Base-by-base conservation (phyloP, 2,888 invertebrate genomes). In the Dione juno region DNA sequence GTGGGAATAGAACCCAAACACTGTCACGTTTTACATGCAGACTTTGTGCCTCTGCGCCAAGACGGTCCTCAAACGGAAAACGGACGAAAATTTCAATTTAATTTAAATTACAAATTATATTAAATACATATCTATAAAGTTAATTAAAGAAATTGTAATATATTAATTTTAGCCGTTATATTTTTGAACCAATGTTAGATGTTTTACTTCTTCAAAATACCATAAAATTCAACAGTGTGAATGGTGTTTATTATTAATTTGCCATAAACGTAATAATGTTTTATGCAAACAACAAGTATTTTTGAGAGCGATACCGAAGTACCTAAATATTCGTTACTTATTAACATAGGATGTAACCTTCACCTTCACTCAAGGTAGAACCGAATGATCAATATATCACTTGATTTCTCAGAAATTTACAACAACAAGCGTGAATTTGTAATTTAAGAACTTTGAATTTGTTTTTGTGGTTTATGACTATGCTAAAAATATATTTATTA, bases 331-430 rank as follows among this genome's bases (percentile, higher is more conserved):
- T 64, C 9, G 9, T 50, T 19, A 64, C 41, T 53, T 41, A 66
- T 52, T 66, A 35, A 64, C 61, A 64, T 50, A 50, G 37, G 37
- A 35, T 37, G 50, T 50, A 14, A 64, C 40, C 21, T 64, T 52
- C 19, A 64, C 64, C 14, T 10, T 64, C 14, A 6, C 8, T 37
- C 64, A 21, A 61, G 45, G 19, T 19, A 19, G 14, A 21, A 40
- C 3, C 8, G 37, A 70, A 70, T 35, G 14, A 67, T 50, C 41
- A 35, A 67, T 14, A 54, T 63, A 52, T 64, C 16, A 48, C 9
- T 14, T 35, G 16, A 13, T 43, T 75, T 72, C 70, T 61, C 10
- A 69, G 70, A 69, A 75, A 14, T 50, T 28, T 3, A 35, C 54
- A 45, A 45, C n/a, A 21, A 14, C 11, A 21, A 64, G 45, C 70